Evolutionary conservation across 2,113 vertebrate species (phyloP).

Genomic region (Xenopus tropicalis): DNA sequence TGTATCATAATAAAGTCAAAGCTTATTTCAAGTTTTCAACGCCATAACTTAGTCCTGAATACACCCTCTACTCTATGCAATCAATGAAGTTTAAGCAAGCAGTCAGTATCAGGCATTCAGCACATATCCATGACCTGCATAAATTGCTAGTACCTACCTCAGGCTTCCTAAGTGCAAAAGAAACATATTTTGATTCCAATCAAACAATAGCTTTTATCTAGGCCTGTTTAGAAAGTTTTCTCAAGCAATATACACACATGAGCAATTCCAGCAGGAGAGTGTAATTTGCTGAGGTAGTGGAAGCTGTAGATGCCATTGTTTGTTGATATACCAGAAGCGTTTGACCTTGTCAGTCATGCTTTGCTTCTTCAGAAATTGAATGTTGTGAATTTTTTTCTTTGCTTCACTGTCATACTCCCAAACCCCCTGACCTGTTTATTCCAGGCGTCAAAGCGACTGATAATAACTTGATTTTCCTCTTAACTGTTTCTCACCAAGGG

Average conservation of each 20-base stretch:
- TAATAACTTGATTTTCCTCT: conserved; percentile 40
- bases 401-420: conserved; percentile 36
- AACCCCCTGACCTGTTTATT: conserved; percentile 45
- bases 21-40: too few species aligned
- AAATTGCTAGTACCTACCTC: conserved; percentile 28
- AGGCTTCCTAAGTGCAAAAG: conserved; percentile 6
- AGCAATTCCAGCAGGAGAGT: conserved; percentile 37
- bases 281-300: conserved; percentile 43
- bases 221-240: conserved; percentile 35
- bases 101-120: neutral
- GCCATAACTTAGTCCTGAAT: too few species aligned
- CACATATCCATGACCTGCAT: conserved; percentile 16
- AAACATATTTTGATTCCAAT: conserved; percentile 14
- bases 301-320: conserved; percentile 43
- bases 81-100: conserved; percentile 27
- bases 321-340: conserved; percentile 36
- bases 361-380: conserved; percentile 38
- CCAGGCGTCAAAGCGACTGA: conserved; percentile 28
- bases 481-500: conserved; percentile 16
- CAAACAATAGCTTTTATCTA: conserved; percentile 36
- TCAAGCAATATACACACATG: conserved; percentile 41
- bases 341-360: conserved; percentile 36
- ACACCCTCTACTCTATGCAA: neutral
- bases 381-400: conserved; percentile 24
- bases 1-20: too few species aligned